Evolutionary conservation across 2,888 invertebrate species (phyloP), one percentile per base, ranked within the genome.

Genomic region (Drosophila atroscutellata): DNA sequence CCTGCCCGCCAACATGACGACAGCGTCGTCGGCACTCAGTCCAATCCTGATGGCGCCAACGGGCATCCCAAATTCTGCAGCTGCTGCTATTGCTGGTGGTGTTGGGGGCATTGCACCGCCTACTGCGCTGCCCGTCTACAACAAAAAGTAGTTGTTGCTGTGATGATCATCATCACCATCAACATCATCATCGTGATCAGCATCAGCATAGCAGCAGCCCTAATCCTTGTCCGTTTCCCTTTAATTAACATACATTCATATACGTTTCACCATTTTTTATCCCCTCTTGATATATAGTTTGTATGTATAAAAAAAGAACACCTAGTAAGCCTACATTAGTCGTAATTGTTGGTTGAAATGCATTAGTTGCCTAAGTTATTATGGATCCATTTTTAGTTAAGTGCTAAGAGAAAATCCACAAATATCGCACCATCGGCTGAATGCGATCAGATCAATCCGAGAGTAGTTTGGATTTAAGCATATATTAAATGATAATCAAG

Each of bases 281-380:
- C 39, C 20, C 42, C 30, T 30, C 45, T 69, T 59, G 59, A 70
- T 69, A 70, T 70, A 69, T 64, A 52, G 34, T 66, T 70, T 80
- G 58, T 72, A 68, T 80, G 77, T 71, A 56, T 56, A 56, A 45
- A 45, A 45, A 45, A 13, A 13, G 20, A 36, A 36, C 52, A 69
- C 50, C n/a, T 54, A 68, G 36, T 26, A 49, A 54, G 42, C 52
- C 55, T 64, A 68, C 62, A 61, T 42, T 84, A 76, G 81, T 76
- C 73, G 69, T 86, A 71, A 84, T 81, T 85, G 89, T 87, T 82
- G 77, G 70, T 45, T 80, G 72, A 84, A 74, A 76, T 69, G 77
- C 77, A 73, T 87, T 85, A 80, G 75, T 75, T 67, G 64, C 45
- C 56, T 82, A 82, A 82, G 83, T 77, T 80, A 77, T 84, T 83